Conservation (phyloP, 2,113 vertebrate genomes). For the Daphoenositta chrysoptera region DNA sequence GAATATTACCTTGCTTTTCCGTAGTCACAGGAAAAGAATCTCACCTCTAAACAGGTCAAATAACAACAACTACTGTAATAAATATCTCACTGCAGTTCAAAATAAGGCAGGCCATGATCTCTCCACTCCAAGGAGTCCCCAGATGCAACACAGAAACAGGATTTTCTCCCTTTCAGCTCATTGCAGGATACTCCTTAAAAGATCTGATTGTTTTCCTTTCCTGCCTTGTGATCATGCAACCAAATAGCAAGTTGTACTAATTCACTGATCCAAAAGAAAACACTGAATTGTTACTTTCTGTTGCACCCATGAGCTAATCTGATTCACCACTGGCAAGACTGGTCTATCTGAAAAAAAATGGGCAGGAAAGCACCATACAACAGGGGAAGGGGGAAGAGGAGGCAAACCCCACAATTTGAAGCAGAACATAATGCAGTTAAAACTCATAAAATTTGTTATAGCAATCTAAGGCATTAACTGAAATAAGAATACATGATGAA, state of each 20-base stretch:
- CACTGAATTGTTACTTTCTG: not conserved
- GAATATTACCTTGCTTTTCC: not conserved
- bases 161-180: not conserved
- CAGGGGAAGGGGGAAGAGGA: not conserved
- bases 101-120: not conserved
- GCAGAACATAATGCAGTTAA: not conserved
- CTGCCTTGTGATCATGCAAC: not conserved
- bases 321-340: not conserved
- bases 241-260: not conserved
- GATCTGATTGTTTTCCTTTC: not conserved
- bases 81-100: not conserved
- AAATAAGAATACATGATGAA: not conserved
- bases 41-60: not conserved
- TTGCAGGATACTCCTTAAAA: not conserved
- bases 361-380: not conserved
- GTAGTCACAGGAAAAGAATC: not conserved
- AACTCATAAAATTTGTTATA: not conserved
- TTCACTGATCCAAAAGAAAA: not conserved
- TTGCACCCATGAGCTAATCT: not conserved
- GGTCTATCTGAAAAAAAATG: fast-evolving
- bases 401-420: not conserved
- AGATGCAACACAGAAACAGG: not conserved
- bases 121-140: not conserved
- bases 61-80: not conserved
- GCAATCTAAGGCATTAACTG: not conserved